Evolutionary conservation across 1,140 invertebrate species (phyloP), one percentile per base, ranked within the genome.

Genomic region (Planococcus citri): DNA sequence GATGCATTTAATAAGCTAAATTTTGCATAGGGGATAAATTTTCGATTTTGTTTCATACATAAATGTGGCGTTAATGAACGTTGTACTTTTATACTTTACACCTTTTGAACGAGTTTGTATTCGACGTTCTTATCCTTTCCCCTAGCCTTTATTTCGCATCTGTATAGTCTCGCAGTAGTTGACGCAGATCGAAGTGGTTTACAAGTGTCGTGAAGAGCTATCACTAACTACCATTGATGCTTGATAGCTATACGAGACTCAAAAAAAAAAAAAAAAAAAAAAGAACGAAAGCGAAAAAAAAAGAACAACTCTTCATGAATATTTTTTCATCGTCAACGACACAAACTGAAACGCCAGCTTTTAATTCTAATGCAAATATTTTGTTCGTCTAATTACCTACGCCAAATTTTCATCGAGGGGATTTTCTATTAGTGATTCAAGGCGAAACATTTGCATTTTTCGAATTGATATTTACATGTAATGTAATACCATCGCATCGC

Each of bases 131-230:
- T 14, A 64, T 64, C 6, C 25, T 64, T 64, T 64, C 60, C 60
- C 60, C 22, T 20, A n/a, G n/a, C n/a, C n/a, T 60, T 60, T 60
- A 6, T 60, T 64, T 64, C 60, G 22, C 10, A 17, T 8, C 17
- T 20, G 17, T 20, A n/a, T 60, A 22, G 57, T 64, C 24, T 17
- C 24, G 22, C 21, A 17, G 20, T 20, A 25, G 60, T 27, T 25
- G 24, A 64, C 21, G 60, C 22, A 24, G 22, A 64, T 64, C 14
- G 60, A 64, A 64, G 60, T 64, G 60, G 60, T 64, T 64, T 64
- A 25, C 17, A 64, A 64, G 60, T 64, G 25, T 64, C 60, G 3
- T 27, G 41, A 51, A 51, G 41, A 9, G 17, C 17, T 17, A 51
- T 51, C 41, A 9, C 6, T 51, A n/a, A 20, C 41, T 20, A 51